Base-by-base conservation (phyloP, 2,888 invertebrate genomes). In the Cremastobaeus sp. region DNA sequence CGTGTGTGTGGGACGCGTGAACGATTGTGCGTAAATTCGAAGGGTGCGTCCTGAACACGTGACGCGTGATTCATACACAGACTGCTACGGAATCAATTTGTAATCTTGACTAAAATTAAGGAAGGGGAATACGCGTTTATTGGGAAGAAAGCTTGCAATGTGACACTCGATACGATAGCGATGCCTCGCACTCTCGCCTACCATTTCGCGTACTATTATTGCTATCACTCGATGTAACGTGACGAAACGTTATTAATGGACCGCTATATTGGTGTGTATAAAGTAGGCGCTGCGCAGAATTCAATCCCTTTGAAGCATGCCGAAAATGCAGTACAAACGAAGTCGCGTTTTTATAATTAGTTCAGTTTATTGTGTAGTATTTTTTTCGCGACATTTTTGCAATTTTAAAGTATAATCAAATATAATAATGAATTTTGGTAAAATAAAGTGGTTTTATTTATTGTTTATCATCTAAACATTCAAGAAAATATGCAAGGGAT, bases 51-150 rank as follows among this genome's bases (percentile, higher is more conserved):
- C 83, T 76, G 81, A 84, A 84, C 87, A 87, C 82, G 85, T 87
- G 87, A 87, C 87, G 87, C 87, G 84, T 87, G 87, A 87, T 87
- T 87, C 86, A 87, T 87, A 86, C 82, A 86, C 86, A 85, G 85
- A 85, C 85, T 84, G 86, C 85, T 84, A 84, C 84, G 86, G 77
- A 86, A 87, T 87, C 87, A 86, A 87, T 87, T 87, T 87, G 87
- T 86, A 87, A 87, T 87, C 86, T 87, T 62, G 72, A 60, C 72
- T 72, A 20, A 72, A 73, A 66, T 73, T 68, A 73, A 77, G 55
- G 74, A 57, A 72, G 65, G 76, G 74, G 72, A 73, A 64, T 73
- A 39, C 50, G 66, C 79, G 81, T 81, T 82, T 82, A 82, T 82
- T 79, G 82, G 80, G 74, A 82, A 80, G 79, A 79, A 79, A 81